phyloP scores from a whole-genome alignment of 2,797 vertebrate genomes.

The Borostomias antarcticus region DNA sequence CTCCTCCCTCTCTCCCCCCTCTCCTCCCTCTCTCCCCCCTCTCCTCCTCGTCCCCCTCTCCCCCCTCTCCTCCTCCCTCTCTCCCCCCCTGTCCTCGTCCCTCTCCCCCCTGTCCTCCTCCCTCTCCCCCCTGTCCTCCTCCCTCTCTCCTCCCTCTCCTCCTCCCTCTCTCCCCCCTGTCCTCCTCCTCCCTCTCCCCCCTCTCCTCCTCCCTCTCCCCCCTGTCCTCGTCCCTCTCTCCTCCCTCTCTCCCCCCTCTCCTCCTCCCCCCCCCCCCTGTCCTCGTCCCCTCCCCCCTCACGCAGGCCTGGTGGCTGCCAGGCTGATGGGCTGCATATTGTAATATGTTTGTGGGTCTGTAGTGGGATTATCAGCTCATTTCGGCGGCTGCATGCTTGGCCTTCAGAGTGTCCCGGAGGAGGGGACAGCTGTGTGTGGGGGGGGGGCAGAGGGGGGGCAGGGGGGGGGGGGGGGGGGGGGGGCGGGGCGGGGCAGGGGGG shows the following conservation, averaged over 20 bases:
- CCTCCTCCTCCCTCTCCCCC: too few relatives aligned
- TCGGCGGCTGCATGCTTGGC: constrained; percentile 71
- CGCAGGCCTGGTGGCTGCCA: constrained; percentile 38
- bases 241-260: too few relatives aligned
- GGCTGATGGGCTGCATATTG: constrained; percentile 56
- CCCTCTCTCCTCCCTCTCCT: too few relatives aligned
- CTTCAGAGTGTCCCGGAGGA: constrained; percentile 63
- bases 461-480: constrained; percentile 1
- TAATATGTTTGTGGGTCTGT: constrained; percentile 70
- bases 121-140: not conserved
- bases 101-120: not conserved
- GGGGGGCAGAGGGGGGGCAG: not conserved
- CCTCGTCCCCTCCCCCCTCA: not conserved
- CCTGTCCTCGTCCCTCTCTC: too few relatives aligned
- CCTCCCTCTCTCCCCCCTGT: not conserved
- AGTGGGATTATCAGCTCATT: constrained; percentile 78
- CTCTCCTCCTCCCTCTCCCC: not conserved
- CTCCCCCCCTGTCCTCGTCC: not conserved
- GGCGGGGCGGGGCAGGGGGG: too few relatives aligned
- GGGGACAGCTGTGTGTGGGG: constrained; percentile 59
- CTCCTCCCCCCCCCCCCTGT: not conserved
- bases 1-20: not conserved
- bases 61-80: not conserved
- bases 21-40: too few relatives aligned
- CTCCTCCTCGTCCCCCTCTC: too few relatives aligned